Base-by-base conservation (phyloP, 2,888 invertebrate species). In the Hypena proboscidalis region DNA sequence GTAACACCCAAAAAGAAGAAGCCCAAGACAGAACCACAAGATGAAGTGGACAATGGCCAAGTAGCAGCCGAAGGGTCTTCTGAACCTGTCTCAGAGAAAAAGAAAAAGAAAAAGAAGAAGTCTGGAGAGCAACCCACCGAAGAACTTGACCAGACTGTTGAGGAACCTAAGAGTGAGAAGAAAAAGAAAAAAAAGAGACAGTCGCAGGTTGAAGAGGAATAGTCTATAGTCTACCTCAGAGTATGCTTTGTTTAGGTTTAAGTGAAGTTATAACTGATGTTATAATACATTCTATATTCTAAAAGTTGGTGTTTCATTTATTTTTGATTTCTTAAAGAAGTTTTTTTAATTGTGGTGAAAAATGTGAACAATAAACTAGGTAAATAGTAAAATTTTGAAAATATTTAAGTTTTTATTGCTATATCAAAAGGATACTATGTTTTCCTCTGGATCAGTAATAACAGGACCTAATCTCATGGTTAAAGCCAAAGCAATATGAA, bases 81-180 rank as follows among this genome's bases (percentile, higher is more conserved):
- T 10, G 72, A 67, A 25, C 76, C 76, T 1, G 58, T 68, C 7
- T 83, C 84, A 9, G 91, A 91, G 59, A 92, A 92, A 46, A 92
- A 92, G 63, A 85, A 85, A 53, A 92, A 91, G 62, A 92, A 92
- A 67, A 92, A 92, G 66, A 92, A 89, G 73, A 91, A 89, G 57
- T 92, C 67, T 9, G 77, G 74, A 14, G 60, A 49, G 2, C 56
- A 64, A 41, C 50, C 70, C 35, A 51, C 51, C 9, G 69, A 54
- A 6, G 59, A 57, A 9, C 4, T 26, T 21, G 22, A 35, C 9
- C 31, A 65, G 33, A 58, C 58, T 0, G 49, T 50, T 3, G 79
- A 77, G 5, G 71, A 77, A 25, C 80, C 83, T 1, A 83, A 81
- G 49, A 85, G 83, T 25, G 86, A 88, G 35, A 88, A 86, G 67